These are phyloP conservation scores for Lordiphosa fenestrarum DNA, from an alignment of 2,888 invertebrate species.

Conservation along the genomic window DNA sequence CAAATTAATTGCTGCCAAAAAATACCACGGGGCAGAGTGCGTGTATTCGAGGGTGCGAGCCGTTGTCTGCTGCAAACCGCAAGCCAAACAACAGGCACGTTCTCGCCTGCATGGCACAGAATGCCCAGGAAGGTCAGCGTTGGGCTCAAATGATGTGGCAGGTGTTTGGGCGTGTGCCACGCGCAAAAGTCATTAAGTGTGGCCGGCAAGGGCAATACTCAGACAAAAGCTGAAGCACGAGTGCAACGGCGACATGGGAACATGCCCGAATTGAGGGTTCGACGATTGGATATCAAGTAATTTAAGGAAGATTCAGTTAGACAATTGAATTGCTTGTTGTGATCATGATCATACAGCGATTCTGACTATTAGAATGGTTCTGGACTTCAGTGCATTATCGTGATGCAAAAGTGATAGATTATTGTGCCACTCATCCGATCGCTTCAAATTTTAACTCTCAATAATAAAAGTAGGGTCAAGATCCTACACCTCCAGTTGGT, in stretches of 20 bases:
- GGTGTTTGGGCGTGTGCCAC: constrained; percentile 26
- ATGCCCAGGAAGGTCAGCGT: constrained; percentile 25
- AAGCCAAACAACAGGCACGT: constrained; percentile 67
- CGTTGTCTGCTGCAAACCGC: constrained; percentile 58
- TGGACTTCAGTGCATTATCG: no score
- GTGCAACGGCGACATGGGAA: constrained; percentile 24
- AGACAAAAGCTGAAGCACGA: constrained; percentile 49
- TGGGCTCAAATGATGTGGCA: constrained; percentile 30
- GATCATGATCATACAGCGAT: no score
- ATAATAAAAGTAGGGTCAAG: no score
- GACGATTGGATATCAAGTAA: constrained; percentile 2
- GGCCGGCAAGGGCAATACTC: constrained; percentile 64
- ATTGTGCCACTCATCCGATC: no score
- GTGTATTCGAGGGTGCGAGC: constrained; percentile 8
- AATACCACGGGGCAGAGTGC: constrained; percentile 38
- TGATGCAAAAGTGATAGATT: no score
- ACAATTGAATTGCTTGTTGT: no score
- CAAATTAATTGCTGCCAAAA: constrained; percentile 73
- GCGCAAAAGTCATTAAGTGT: constrained; percentile 71
- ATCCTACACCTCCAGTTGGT: no score
- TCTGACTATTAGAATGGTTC: no score
- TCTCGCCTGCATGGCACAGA: constrained; percentile 20
- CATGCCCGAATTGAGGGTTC: background rate
- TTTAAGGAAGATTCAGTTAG: background rate
- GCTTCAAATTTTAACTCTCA: no score